Evolutionary conservation across 2,888 invertebrate species (phyloP).

Genomic region (Campoplex capitator): DNA sequence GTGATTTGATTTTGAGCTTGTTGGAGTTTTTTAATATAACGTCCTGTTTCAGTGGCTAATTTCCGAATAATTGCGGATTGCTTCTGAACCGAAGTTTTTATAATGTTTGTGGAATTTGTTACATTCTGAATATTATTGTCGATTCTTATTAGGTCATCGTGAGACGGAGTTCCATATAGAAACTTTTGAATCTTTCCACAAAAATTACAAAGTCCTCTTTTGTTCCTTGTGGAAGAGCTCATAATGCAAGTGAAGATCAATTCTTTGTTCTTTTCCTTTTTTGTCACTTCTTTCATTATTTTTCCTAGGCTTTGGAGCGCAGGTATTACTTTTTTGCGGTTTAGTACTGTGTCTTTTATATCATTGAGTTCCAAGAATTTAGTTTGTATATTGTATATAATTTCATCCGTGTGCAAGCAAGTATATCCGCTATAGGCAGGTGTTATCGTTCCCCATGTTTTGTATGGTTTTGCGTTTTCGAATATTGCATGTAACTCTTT

Average conservation of each 20-base stretch:
- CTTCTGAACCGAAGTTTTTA: constrained; percentile 46
- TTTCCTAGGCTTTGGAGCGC: constrained; percentile 43
- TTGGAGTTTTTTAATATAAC: not conserved
- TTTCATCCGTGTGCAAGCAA: constrained; percentile 29
- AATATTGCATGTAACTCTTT: not conserved
- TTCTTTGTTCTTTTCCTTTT: constrained; percentile 25
- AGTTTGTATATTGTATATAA: constrained; percentile 32
- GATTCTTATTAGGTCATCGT: constrained; percentile 28
- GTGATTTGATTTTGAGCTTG: constrained; percentile 29
- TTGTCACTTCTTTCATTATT: constrained; percentile 29
- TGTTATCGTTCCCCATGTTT: constrained; percentile 50
- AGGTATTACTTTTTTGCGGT: constrained; percentile 43
- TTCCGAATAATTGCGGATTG: constrained; percentile 39
- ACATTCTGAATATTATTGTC: constrained; percentile 32
- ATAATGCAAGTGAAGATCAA: constrained; percentile 1
- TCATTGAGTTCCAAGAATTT: too few relatives aligned
- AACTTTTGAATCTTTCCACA: constrained; percentile 42
- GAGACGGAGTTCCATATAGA: constrained; percentile 32
- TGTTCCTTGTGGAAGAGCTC: not conserved
- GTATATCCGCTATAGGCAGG: constrained; percentile 22
- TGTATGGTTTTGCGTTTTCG: constrained; percentile 18
- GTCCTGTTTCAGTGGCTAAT: constrained; percentile 41
- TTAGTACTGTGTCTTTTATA: constrained; percentile 37
- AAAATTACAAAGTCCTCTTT: constrained; percentile 39
- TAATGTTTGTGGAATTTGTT: constrained; percentile 36